Evolutionary conservation across 2,113 vertebrate species (phyloP), one percentile per base, ranked within the genome.

Genomic region (Sclerurus mexicanus): DNA sequence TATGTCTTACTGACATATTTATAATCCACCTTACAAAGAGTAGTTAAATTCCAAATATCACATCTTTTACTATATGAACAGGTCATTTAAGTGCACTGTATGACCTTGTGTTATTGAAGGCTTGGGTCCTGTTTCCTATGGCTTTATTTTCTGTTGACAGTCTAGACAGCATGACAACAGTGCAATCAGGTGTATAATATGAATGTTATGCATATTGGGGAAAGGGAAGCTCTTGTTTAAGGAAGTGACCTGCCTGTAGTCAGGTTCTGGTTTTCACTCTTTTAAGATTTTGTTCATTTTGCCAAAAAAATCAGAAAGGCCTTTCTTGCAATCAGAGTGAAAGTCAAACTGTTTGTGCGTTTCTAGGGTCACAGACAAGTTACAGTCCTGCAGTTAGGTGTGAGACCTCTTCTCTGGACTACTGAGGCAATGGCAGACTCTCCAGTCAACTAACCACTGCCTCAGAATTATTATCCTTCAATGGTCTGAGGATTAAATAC

Each of bases 231-330:
- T 66, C 42, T 49, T 72, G 6, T 15, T 67, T 63, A 53, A 37
- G 47, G 9, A 47, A 2, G 2, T 49, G 50, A 67, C 21, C 23
- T 52, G 12, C 7, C 10, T 42, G 6, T 22, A 64, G 31, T 33
- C 9, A 62, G 9, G 8, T 3, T 4, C 14, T 73, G 9, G 4
- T 40, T 37, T 71, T 88, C 8, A 27, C 2, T 79, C 4, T 10
- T 56, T 52, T 62, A 72, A 63, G 31, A 33, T 67, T 77, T 44
- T 46, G 12, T 90, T 83, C 12, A 67, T 62, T 67, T 79, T 86
- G 8, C 0, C 4, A 39, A 46, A 46, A 90, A 69, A 74, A 17
- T 39, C 1, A 0, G 4, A 75, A 62, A 44, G 7, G 3, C 4
- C 87, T 67, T 83, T 46, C 28, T 60, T 50, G n/a, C 30, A 53